A percentile compares a stretch with the other conserved stretches of the same genome.
Evolutionary conservation across 2,888 invertebrate species (phyloP).

Genomic region (Platycheirus albimanus): DNA sequence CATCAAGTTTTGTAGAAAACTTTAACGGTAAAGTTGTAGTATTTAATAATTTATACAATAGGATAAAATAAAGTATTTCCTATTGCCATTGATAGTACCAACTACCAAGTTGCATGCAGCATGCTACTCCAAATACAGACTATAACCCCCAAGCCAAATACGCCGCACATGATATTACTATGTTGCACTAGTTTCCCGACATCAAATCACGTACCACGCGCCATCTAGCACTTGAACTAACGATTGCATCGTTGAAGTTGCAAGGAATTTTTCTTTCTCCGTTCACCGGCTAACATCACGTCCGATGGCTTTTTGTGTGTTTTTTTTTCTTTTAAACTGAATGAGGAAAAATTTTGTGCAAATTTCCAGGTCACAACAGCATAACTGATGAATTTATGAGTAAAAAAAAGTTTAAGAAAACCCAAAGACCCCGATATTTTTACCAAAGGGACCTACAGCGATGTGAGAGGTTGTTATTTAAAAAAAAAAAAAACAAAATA

Average conservation of each 20-base stretch:
- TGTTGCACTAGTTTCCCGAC: constrained; percentile 17
- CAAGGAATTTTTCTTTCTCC: constrained; percentile 16
- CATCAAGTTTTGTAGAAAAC: no score
- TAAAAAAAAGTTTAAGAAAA: not conserved
- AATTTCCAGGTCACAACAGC: constrained; percentile 22
- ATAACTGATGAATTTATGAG: constrained; percentile 8
- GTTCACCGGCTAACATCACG: constrained; percentile 17
- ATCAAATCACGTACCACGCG: constrained; percentile 18
- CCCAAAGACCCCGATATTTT: not conserved
- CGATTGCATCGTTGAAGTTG: constrained; percentile 3
- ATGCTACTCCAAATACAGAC: constrained; percentile 24
- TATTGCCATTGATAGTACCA: constrained; percentile 21
- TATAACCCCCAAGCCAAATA: not conserved
- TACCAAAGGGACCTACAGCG: constrained; percentile 3
- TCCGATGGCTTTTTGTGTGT: not conserved
- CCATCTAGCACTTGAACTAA: constrained; percentile 8
- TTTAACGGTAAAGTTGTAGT: no score
- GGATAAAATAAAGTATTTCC: constrained; percentile 67
- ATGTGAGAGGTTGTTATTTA: constrained; percentile 3
- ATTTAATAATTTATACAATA: no score
- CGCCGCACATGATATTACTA: constrained; percentile 1
- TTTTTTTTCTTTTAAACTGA: not conserved
- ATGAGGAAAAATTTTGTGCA: not conserved
- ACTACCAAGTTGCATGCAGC: constrained; percentile 13
- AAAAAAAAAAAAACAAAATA: not conserved